Evolutionary conservation across 2,888 invertebrate genomes (phyloP).

Genomic region (Hirtodrosophila trivittata): DNA sequence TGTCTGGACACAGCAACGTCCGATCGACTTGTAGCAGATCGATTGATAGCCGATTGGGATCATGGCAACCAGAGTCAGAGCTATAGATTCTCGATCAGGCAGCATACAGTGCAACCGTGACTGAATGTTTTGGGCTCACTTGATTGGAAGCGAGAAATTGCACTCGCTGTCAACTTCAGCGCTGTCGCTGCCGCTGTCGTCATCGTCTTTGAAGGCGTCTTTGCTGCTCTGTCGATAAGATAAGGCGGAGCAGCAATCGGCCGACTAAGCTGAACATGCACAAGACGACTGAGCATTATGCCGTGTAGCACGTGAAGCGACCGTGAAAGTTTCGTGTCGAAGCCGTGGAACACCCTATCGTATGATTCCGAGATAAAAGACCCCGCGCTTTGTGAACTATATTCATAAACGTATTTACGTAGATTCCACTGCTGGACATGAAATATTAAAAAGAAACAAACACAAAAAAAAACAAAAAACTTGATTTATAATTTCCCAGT

Average conservation of each 20-base stretch:
- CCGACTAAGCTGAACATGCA: slow-evolving; percentile 61
- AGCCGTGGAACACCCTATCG: slow-evolving; percentile 40
- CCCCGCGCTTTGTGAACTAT: too few relatives aligned
- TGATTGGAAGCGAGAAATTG: slow-evolving; percentile 28
- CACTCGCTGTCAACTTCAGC: not conserved
- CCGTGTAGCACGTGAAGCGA: slow-evolving; percentile 58
- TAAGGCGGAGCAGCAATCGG: slow-evolving; percentile 49
- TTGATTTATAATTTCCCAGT: slow-evolving; percentile 4
- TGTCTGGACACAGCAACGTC: slow-evolving; percentile 35
- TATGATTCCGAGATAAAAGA: slow-evolving; percentile 41
- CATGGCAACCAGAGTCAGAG: slow-evolving; percentile 22
- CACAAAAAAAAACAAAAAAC: slow-evolving; percentile 3
- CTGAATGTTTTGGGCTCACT: slow-evolving; percentile 13
- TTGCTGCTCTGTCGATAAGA: slow-evolving; percentile 59
- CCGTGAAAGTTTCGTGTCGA: slow-evolving; percentile 60
- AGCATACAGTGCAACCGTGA: slow-evolving; percentile 36
- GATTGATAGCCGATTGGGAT: slow-evolving; percentile 35
- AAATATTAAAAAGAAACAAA: too few relatives aligned
- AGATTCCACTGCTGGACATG: too few relatives aligned
- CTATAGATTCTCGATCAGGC: slow-evolving; percentile 13
- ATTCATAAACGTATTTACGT: too few relatives aligned
- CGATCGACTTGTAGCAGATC: slow-evolving; percentile 7
- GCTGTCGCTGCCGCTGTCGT: not conserved
- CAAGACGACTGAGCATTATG: slow-evolving; percentile 41
- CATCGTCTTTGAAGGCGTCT: slow-evolving; percentile 13